phyloP scores from a whole-genome alignment of 2,113 vertebrate species.

The Phrynosoma platyrhinos region DNA sequence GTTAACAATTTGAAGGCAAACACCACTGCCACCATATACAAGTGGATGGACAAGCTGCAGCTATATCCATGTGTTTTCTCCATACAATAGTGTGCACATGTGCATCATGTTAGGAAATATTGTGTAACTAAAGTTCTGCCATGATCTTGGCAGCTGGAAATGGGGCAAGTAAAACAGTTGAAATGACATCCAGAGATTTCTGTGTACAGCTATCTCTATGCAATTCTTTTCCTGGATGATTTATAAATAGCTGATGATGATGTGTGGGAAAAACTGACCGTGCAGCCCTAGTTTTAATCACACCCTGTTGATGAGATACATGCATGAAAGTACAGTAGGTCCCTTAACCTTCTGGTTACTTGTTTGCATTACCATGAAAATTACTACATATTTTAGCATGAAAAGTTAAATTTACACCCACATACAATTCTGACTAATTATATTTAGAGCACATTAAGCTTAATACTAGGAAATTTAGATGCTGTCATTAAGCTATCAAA shows the following conservation, averaged over 20 bases:
- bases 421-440: slow-evolving; percentile 9
- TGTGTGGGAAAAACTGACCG: neutral
- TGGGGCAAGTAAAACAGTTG: neutral
- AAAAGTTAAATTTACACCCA: slow-evolving; percentile 6
- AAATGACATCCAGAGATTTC: neutral
- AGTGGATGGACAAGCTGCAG: neutral
- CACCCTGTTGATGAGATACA: neutral
- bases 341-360: neutral
- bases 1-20: too few relatives aligned
- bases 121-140: neutral
- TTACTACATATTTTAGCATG: neutral
- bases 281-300: neutral
- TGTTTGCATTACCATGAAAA: slow-evolving; percentile 1
- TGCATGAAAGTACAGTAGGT: neutral
- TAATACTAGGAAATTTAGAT: slow-evolving; percentile 22
- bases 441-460: slow-evolving; percentile 11
- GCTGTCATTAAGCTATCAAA: slow-evolving; percentile 14
- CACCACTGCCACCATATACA: too few relatives aligned
- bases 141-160: neutral
- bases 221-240: neutral
- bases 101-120: neutral
- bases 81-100: neutral
- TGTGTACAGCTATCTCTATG: neutral
- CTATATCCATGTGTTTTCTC: neutral
- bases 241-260: neutral